phyloP scores from a whole-genome alignment of 2,888 invertebrate genomes.

The Eudasyphora cyanicolor region DNA sequence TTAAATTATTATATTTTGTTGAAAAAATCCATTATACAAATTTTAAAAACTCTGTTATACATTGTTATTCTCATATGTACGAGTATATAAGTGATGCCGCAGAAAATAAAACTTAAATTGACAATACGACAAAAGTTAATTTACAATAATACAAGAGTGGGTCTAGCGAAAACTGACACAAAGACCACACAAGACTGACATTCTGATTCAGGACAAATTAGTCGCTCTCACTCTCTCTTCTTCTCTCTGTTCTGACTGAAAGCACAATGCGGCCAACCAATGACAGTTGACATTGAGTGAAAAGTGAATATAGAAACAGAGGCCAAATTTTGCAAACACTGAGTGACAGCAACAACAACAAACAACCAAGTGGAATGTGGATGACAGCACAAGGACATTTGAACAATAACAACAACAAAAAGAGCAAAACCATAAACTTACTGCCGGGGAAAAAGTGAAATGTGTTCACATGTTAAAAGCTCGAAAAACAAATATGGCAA shows the following conservation, averaged over 20 bases:
- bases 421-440: background rate
- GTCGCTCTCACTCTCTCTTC: background rate
- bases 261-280: conserved; percentile 11
- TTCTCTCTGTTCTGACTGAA: background rate
- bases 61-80: no score
- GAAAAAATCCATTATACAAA: no score
- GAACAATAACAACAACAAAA: background rate
- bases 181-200: conserved; percentile 5
- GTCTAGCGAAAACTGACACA: background rate
- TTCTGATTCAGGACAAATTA: background rate
- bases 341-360: background rate
- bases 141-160: background rate
- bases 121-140: conserved; percentile 29
- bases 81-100: no score
- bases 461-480: background rate
- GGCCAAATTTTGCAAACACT: background rate
- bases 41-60: no score
- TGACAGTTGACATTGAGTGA: conserved; percentile 45
- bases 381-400: background rate
- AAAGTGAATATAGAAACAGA: background rate
- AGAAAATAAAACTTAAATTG: conserved; percentile 31
- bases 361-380: background rate
- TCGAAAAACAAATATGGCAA: background rate
- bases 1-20: no score
- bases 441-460: background rate